These are phyloP conservation scores for Stenodera caucasica DNA, from an alignment of 2,888 invertebrate genomes.

Conservation along the genomic window DNA sequence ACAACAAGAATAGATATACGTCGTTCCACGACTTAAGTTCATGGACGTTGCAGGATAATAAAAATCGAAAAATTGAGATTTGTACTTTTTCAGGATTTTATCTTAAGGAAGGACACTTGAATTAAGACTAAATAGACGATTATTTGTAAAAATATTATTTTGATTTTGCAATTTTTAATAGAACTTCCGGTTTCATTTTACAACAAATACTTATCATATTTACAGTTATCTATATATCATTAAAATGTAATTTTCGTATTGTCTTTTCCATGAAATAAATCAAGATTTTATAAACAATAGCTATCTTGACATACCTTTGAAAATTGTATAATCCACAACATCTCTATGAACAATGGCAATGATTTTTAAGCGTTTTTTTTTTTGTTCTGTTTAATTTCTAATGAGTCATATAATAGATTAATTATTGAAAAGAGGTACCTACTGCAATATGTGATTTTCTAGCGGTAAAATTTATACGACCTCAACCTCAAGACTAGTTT, in stretches of 20 bases:
- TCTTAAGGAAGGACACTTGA: no score
- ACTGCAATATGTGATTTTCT: no score
- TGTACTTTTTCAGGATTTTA: no score
- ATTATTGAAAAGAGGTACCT: no score
- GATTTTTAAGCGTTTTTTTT: not conserved
- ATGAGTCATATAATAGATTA: not conserved
- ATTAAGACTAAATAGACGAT: no score
- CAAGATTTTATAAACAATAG: not conserved
- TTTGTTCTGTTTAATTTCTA: not conserved
- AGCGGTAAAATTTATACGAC: no score
- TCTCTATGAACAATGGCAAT: not conserved
- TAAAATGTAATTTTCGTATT: not conserved
- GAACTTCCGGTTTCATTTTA: not conserved
- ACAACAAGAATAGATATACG: no score
- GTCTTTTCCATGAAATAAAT: not conserved
- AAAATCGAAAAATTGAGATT: no score
- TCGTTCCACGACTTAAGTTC: no score
- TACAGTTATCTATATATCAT: not conserved
- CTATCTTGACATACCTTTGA: conserved; percentile 1
- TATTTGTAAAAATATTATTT: no score
- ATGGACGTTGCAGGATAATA: no score
- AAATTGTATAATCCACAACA: conserved; percentile 5
- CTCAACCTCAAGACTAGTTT: no score
- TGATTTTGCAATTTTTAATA: not conserved
- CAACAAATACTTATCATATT: not conserved